phyloP scores from a whole-genome alignment of 1,140 invertebrate species.

The Euwallacea similis region DNA sequence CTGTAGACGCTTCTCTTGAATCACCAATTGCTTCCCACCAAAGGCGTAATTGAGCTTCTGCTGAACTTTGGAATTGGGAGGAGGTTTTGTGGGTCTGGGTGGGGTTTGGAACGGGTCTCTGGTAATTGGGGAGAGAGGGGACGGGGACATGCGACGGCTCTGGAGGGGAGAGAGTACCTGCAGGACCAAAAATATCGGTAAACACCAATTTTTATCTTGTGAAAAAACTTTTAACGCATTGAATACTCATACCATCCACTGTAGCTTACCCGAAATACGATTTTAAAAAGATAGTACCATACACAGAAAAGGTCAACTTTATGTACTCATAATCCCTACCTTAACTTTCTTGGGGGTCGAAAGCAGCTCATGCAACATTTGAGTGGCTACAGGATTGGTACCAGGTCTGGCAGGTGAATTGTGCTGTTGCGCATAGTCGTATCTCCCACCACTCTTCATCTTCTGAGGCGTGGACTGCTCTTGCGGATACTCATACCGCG shows the following conservation, averaged over 20 bases:
- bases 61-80: constrained; percentile 54
- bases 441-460: constrained; percentile 31
- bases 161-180: constrained; percentile 35
- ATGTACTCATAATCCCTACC: neutral
- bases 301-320: neutral
- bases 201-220: constrained; percentile 33
- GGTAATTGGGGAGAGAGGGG: constrained; percentile 38
- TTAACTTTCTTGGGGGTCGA: constrained; percentile 66
- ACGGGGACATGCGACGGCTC: constrained; percentile 27
- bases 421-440: constrained; percentile 33
- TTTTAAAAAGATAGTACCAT: neutral
- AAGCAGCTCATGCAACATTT: constrained; percentile 72
- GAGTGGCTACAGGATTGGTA: constrained; percentile 65
- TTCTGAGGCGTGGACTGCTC: constrained; percentile 30
- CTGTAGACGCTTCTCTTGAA: constrained; percentile 42
- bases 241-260: neutral
- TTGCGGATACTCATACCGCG: constrained; percentile 43
- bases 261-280: neutral
- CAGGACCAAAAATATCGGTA: constrained; percentile 39
- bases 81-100: constrained; percentile 19
- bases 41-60: constrained; percentile 60
- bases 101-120: constrained; percentile 43
- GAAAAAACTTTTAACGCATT: neutral
- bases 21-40: constrained; percentile 39
- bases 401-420: constrained; percentile 46